Evolutionary conservation across 2,113 vertebrate species (phyloP), one percentile per base, ranked within the genome.

Genomic region (Gymnarchus niloticus): DNA sequence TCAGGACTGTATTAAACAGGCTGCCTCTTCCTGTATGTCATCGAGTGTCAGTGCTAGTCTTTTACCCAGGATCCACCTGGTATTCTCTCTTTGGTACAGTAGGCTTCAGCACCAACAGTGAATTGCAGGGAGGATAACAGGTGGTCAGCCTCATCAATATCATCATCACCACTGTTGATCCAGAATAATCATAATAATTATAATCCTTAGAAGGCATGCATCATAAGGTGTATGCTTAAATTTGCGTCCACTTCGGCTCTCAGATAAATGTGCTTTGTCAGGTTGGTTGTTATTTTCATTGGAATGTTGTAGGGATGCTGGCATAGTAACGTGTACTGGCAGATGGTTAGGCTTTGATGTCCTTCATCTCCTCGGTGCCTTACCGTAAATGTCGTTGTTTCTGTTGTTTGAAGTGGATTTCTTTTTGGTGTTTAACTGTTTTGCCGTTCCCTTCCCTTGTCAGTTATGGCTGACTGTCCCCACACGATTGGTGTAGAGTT

Each of bases 381-480:
- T n/a, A 54, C 6, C 52, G 14, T 6, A 54, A 54, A 54, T 7
- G 6, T 14, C 6, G 52, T 54, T 54, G 14, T 6, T 14, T 6
- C 6, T 14, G 14, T 54, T 23, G 8, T 48, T 48, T 78, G 10
- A 48, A n/a, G 19, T 78, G 1, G 41, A 73, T 73, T 21, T 48
- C 6, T 6, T 14, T 54, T 54, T 54, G 52, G 52, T 54, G 52
- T 54, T 14, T 54, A n/a, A n/a, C n/a, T 25, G 33, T 1, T 21
- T 19, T 56, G 6, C 28, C 33, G 17, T 77, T 21, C 46, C 12
- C 85, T 3, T 81, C 10, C 28, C 23, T 12, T 23, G 17, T 23
- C 90, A 99, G 98, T 99, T 96, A 99, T 99, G 98, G 98, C 98
- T 6, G 98, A 99, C 92, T 99, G 98, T 92, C 98, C 98, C 90